A percentile compares a stretch with the other conserved stretches of the same genome.
Evolutionary conservation across 2,113 vertebrate genomes (phyloP).

Genomic region (Phalacrocorax brasilianus): DNA sequence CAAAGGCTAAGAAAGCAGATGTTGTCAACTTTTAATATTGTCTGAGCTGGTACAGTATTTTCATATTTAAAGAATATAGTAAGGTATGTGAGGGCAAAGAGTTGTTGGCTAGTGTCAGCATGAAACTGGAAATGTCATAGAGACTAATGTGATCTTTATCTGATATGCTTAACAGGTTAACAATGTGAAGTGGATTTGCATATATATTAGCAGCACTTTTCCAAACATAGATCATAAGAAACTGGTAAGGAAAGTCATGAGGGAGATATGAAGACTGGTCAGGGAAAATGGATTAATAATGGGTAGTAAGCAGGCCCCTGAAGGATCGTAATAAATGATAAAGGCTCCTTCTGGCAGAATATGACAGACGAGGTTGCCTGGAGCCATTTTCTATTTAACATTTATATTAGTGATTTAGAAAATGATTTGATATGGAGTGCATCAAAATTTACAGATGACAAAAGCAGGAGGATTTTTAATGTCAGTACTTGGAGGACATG

Average conservation of each 20-base stretch:
- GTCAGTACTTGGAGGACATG: not conserved
- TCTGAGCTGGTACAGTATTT: not conserved
- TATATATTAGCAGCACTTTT: conserved; percentile 11
- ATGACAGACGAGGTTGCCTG: not conserved
- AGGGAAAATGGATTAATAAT: conserved; percentile 13
- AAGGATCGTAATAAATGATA: conserved; percentile 17
- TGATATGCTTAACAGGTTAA: conserved; percentile 22
- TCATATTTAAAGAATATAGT: not conserved
- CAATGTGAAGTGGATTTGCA: conserved; percentile 31
- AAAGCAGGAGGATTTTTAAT: not conserved
- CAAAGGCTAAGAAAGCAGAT: not conserved
- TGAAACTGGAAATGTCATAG: not conserved
- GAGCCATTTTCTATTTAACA: conserved; percentile 37
- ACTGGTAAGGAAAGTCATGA: not conserved
- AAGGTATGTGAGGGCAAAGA: not conserved
- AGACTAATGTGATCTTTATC: conserved; percentile 10
- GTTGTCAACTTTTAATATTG: not conserved
- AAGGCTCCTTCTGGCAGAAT: not conserved
- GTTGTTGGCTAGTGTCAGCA: not conserved
- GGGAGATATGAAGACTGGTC: conserved; percentile 7
- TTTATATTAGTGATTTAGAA: conserved; percentile 58
- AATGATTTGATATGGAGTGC: conserved; percentile 13
- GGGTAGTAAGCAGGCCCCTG: not conserved
- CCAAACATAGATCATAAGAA: not conserved
- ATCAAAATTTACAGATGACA: conserved; percentile 22